Conservation (phyloP, 2,113 vertebrate species). For the Otolemur garnettii region DNA sequence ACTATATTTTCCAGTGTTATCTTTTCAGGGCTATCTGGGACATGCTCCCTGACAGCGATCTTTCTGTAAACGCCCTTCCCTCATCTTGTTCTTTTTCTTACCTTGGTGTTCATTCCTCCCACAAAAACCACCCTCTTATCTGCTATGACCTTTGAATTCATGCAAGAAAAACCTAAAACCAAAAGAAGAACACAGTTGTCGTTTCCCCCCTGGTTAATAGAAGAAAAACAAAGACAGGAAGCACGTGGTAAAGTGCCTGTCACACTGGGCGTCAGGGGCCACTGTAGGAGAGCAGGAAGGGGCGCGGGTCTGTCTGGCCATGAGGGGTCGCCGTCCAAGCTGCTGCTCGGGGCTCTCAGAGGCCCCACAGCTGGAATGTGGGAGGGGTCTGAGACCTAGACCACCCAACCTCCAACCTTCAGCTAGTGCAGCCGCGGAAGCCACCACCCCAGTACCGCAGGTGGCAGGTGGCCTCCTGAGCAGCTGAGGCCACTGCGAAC, state of each 20-base stretch:
- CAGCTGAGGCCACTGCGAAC: background rate
- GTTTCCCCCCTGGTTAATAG: background rate
- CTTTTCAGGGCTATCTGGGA: slow-evolving; percentile 47
- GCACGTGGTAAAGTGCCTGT: background rate
- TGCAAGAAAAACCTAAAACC: background rate
- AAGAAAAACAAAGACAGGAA: background rate
- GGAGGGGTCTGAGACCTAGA: too few species aligned
- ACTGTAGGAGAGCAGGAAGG: background rate
- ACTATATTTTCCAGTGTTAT: slow-evolving; percentile 55
- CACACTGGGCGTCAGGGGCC: background rate
- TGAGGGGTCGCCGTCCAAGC: accelerated
- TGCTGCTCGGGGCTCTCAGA: background rate
- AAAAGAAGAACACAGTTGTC: background rate
- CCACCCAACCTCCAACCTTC: background rate
- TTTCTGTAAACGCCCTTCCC: slow-evolving; percentile 13
- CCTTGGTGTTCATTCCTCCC: background rate
- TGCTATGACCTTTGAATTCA: background rate
- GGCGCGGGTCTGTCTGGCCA: accelerated
- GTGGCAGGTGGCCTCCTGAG: background rate
- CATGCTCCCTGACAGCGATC: background rate
- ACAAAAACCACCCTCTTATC: background rate
- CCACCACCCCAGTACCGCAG: background rate
- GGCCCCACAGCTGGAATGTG: accelerated
- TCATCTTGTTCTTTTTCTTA: background rate
- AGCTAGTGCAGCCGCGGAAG: background rate